Evolutionary conservation across 2,797 vertebrate genomes (phyloP).

Genomic region (Clarias fuscus): DNA sequence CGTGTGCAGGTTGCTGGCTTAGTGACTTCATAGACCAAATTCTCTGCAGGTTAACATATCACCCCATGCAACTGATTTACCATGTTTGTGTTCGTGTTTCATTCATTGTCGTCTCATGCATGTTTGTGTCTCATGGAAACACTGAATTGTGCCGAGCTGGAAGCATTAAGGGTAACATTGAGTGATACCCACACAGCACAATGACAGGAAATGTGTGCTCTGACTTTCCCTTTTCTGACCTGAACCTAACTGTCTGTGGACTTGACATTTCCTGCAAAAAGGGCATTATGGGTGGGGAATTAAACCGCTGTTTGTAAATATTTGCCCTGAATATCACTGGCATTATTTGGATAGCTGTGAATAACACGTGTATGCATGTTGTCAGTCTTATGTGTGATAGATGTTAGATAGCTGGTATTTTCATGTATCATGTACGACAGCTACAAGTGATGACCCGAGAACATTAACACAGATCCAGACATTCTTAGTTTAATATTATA

Average conservation of each 20-base stretch:
- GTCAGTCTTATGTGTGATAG: background rate
- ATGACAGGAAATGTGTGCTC: slow-evolving; percentile 55
- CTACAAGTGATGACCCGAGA: background rate
- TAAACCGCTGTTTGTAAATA: background rate
- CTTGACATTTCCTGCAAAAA: slow-evolving; percentile 55
- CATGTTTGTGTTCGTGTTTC: slow-evolving; percentile 1
- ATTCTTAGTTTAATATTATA: slow-evolving; percentile 12
- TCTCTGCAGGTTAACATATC: background rate
- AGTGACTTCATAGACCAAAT: slow-evolving; percentile 2
- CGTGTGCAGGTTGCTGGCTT: background rate
- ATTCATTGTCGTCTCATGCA: slow-evolving; percentile 23
- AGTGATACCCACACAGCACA: slow-evolving; percentile 44
- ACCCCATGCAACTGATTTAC: background rate
- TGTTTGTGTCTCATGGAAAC: slow-evolving; percentile 21
- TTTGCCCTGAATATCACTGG: background rate
- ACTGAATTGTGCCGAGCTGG: slow-evolving; percentile 20
- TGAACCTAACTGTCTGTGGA: slow-evolving; percentile 45
- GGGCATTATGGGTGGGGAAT: slow-evolving; percentile 35
- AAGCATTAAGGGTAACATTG: background rate
- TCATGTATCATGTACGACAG: background rate
- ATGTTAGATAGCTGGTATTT: background rate
- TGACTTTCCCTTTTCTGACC: slow-evolving; percentile 40
- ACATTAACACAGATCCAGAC: slow-evolving; percentile 9
- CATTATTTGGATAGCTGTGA: slow-evolving; percentile 18
- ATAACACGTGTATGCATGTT: background rate